Base-by-base conservation (phyloP, 1,140 invertebrate genomes). In the Polypedilum pembai region DNA sequence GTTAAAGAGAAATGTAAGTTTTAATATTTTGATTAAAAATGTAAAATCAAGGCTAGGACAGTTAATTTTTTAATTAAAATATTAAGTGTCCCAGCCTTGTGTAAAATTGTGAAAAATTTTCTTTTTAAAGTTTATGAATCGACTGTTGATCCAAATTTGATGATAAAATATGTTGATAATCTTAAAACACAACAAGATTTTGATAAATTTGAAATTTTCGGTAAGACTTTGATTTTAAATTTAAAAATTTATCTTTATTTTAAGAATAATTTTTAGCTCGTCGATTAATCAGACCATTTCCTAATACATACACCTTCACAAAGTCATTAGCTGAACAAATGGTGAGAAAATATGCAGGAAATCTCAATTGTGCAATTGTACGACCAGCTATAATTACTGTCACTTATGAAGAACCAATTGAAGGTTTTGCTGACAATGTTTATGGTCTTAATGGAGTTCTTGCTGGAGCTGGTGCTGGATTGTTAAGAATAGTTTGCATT, bases 351-450 rank as follows among this genome's bases (percentile, higher is more conserved):
- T 82, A 86, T 74, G 78, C 81, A 7, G 77, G 73, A 7, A 77
- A 82, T 56, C 73, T 93, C 40, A 90, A 91, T 2, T 80, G 89
- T 7, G 88, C 88, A 74, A 88, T 93, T 76, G 87, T 92, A 72
- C 81, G 91, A 77, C 91, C 92, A 1, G 89, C 88, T 0, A 92
- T 92, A 77, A 89, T 86, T 84, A 80, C 66, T 5, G 63, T 73
- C 73, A 85, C 86, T 8, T 84, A 83, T 65, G 80, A 82, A 74
- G 86, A 87, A 77, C 86, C 86, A 56, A 76, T 86, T 20, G 76
- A 80, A 4, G 90, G 91, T 8, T 94, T 91, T 91, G 88, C 91
- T 65, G 91, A 93, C 79, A 93, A 93, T 81, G 82, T 90, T 73
- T 92, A 91, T 81, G 91, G 91, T 41, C 88, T 90, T 24, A 91